Base-by-base conservation (phyloP, 2,797 vertebrate genomes). In the Peromyscus attwateri region DNA sequence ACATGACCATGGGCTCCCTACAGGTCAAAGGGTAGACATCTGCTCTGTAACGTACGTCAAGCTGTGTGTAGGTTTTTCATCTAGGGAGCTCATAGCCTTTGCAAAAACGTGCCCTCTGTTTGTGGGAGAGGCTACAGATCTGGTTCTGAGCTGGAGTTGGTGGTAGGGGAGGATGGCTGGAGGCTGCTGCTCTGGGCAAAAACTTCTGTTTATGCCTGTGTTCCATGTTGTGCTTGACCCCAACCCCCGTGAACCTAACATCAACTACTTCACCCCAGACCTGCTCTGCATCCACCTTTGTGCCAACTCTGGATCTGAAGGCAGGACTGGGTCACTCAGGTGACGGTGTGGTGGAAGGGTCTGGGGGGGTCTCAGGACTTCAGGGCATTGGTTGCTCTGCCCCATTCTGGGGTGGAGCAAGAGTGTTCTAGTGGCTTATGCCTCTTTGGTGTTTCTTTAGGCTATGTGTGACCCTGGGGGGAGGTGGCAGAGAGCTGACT, bases 401-500 rank as follows among this genome's bases (percentile, higher is more conserved):
- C 4, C 66, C 13, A 16, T 27, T 37, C 66, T 62, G 73, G 49
- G n/a, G 16, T 31, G 37, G 43, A 64, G 12, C 11, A 2, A 23
- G 29, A 52, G 31, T 49, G 17, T n/a, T 73, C 25, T 25, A 10
- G 8, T 11, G 62, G 62, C 62, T n/a, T 25, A 29, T 40, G 17
- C 7, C 85, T 77, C 6, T 34, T 75, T 6, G 1, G 55, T 84
- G 57, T 7, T 40, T 55, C 12, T 23, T 10, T 0, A 3, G 82
- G 83, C 46, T 95, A 17, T 0, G 0, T 0, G 1, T 0, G 34
- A 1, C 1, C 12, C 0, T 1, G 10, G 17, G 52, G 40, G 91
- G 93, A 91, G 89, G 87, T 62, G 60, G 73, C 82, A 12, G 23
- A 95, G 71, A 55, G 93, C 88, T 97, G 97, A 89, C 92, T 92